phyloP scores from a whole-genome alignment of 2,113 vertebrate species.

The Xyrauchen texanus region DNA sequence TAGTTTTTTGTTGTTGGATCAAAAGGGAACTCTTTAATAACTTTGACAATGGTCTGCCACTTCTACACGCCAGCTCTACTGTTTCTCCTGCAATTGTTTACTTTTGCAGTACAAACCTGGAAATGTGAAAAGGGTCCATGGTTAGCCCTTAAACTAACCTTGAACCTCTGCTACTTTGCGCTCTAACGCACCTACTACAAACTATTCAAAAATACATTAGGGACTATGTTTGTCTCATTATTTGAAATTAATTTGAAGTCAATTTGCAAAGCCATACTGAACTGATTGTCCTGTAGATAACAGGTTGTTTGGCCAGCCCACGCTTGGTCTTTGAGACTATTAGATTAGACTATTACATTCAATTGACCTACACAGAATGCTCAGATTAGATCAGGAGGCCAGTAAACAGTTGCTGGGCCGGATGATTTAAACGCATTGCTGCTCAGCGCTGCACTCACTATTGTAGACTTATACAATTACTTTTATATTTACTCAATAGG shows the following conservation, averaged over 20 bases:
- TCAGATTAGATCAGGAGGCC: slow-evolving; percentile 29
- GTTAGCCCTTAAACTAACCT: not conserved
- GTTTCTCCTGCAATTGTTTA: too few species aligned
- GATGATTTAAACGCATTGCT: slow-evolving; percentile 7
- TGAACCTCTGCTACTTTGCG: not conserved
- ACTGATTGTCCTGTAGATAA: slow-evolving; percentile 13
- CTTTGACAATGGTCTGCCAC: too few species aligned
- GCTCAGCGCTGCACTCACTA: not conserved
- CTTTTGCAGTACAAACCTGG: too few species aligned
- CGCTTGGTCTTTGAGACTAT: slow-evolving; percentile 6
- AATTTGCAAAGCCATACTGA: slow-evolving; percentile 4
- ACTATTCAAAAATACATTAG: not conserved
- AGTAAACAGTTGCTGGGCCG: slow-evolving; percentile 14
- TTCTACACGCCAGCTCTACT: too few species aligned
- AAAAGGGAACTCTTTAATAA: too few species aligned
- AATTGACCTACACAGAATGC: slow-evolving; percentile 29
- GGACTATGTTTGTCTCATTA: slow-evolving; percentile 22
- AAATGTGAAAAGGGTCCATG: not conserved
- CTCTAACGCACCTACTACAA: not conserved
- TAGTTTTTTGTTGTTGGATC: too few species aligned
- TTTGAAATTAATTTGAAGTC: slow-evolving; percentile 13
- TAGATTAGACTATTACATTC: slow-evolving; percentile 27
- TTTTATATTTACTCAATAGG: slow-evolving; percentile 23
- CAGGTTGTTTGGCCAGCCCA: slow-evolving; percentile 6
- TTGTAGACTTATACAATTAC: slow-evolving; percentile 23